Base-by-base conservation (phyloP, 1,140 invertebrate species). In the Lerema accius region DNA sequence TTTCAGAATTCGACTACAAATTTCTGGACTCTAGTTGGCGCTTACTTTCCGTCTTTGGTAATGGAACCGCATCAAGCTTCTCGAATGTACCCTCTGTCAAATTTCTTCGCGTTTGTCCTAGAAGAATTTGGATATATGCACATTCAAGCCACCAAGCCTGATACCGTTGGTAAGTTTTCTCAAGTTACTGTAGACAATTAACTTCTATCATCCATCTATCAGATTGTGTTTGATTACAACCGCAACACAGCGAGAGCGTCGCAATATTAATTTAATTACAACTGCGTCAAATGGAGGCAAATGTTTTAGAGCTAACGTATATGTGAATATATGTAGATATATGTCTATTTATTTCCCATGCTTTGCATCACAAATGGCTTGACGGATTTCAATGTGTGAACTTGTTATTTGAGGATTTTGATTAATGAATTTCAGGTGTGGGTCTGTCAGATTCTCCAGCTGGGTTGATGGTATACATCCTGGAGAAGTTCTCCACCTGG, bases 111-210 rank as follows among this genome's bases (percentile, higher is more conserved):
- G 0, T 73, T 65, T 42, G 0, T 95, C 0, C 28, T 97, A 0
- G 90, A 93, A 68, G 96, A 98, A 85, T 86, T 85, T 42, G 97
- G 96, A 6, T 98, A 98, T 77, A 77, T 95, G 13, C 95, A 97
- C 76, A 82, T 98, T 13, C 97, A 98, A 87, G 93, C 95, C 3
- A 97, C 96, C 0, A 98, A 98, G 86, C 97, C 97, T 9, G 97
- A 98, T 77, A 98, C 97, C 3, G 91, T 98, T 64, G 84, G 88
- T 89, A 72, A 71, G 79, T 69, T 10, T 16, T 42, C n/a, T n/a
- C n/a, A n/a, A n/a, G n/a, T n/a, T n/a, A n/a, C n/a, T n/a, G n/a
- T n/a, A n/a, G 13, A 23, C 19, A 23, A 23, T 23, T 23, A 23
- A n/a, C n/a, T n/a, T n/a, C n/a, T n/a, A n/a, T n/a, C n/a, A n/a